phyloP scores from a whole-genome alignment of 2,888 invertebrate genomes.

The Stenodema calcarata region DNA sequence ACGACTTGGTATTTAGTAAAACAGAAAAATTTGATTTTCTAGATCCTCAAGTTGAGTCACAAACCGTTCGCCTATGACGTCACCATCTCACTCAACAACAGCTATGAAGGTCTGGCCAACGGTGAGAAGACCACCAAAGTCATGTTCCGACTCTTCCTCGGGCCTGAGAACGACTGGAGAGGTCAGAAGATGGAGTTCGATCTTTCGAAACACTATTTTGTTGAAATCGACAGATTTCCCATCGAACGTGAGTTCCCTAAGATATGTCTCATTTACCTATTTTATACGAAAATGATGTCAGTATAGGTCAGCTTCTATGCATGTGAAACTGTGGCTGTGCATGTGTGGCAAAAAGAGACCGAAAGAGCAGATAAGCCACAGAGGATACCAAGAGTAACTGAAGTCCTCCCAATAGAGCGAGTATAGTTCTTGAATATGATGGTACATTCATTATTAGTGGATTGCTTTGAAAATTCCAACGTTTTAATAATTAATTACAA shows the following conservation, averaged over 20 bases:
- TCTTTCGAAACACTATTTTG: slow-evolving; percentile 40
- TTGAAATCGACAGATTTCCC: slow-evolving; percentile 46
- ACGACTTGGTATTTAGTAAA: no score
- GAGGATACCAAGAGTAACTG: not conserved
- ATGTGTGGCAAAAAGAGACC: no score
- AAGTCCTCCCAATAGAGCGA: not conserved
- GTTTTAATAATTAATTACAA: no score
- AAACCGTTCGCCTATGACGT: slow-evolving; percentile 46
- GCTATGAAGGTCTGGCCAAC: slow-evolving; percentile 36
- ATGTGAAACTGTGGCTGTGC: no score
- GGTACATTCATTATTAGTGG: no score
- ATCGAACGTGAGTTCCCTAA: slow-evolving; percentile 22
- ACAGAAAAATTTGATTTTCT: not conserved
- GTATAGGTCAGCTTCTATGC: no score
- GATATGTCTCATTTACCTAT: no score
- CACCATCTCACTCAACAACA: slow-evolving; percentile 43
- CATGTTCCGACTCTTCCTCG: slow-evolving; percentile 46
- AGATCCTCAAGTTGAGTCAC: slow-evolving; percentile 46
- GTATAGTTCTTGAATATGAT: no score
- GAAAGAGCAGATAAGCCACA: no score
- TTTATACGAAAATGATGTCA: no score
- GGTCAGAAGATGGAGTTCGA: slow-evolving; percentile 44
- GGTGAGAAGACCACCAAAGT: slow-evolving; percentile 42
- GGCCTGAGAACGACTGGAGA: slow-evolving; percentile 44
- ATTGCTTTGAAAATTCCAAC: no score